Evolutionary conservation across 2,113 vertebrate genomes (phyloP).

Genomic region (Eonycteris spelaea): DNA sequence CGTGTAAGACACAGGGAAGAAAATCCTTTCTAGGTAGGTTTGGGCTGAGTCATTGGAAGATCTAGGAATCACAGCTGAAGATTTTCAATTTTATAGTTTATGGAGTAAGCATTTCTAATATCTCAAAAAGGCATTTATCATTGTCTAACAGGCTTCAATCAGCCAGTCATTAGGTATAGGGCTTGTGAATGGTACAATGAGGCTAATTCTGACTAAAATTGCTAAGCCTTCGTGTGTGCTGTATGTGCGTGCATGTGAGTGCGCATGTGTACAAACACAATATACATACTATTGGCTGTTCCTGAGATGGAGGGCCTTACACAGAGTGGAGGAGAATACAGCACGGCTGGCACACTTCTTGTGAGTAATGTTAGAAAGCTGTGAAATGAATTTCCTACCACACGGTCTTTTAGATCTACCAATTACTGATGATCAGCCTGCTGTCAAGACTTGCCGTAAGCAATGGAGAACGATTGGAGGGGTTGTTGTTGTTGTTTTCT

Average conservation of each 20-base stretch:
- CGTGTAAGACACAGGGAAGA: accelerated
- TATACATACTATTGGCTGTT: neutral
- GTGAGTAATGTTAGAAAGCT: neutral
- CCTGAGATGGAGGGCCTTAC: neutral
- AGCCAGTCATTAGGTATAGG: neutral
- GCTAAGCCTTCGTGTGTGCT: neutral
- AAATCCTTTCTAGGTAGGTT: neutral
- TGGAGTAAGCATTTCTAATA: neutral
- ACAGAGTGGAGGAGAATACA: neutral
- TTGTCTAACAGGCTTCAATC: neutral
- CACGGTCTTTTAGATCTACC: neutral
- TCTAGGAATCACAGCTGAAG: neutral
- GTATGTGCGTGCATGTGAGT: neutral
- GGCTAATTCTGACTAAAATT: neutral
- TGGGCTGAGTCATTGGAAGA: neutral
- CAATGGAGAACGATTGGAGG: neutral
- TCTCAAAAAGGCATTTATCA: neutral
- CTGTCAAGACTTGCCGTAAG: neutral
- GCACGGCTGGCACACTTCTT: neutral
- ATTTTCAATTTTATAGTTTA: neutral
- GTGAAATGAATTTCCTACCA: neutral
- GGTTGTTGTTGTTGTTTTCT: neutral
- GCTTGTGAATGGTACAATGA: neutral
- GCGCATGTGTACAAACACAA: accelerated
- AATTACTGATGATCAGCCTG: too few relatives aligned